Base-by-base conservation (phyloP, 2,797 vertebrate genomes). In the Enteromius mattozi region DNA sequence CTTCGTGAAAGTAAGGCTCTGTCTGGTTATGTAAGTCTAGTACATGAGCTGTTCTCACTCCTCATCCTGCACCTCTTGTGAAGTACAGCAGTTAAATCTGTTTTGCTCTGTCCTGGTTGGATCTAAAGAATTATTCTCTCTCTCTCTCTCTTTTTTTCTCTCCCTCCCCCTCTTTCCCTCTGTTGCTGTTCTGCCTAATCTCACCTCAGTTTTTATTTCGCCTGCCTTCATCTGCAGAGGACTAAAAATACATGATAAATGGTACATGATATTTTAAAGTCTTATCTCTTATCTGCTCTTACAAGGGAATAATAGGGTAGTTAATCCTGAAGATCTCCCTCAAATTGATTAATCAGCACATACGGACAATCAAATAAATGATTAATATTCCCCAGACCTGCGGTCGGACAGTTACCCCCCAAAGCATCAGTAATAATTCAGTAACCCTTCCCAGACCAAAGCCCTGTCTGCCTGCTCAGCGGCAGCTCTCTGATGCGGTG, bases 191-290 rank as follows among this genome's bases (percentile, higher is more conserved):
- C 93, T 91, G 89, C 90, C 89, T 93, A 93, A 92, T 95, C 93
- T 95, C 92, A 92, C 93, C 94, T 93, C 93, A 94, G 94, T 95
- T 95, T 95, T 95, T 94, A 95, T 95, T 96, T 95, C 94, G 89
- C 91, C 92, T 90, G 90, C 91, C 93, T 91, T 94, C 93, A 94
- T 95, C 94, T 94, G 94, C 92, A 92, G 92, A 92, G 92, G 94
- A 93, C 95, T 96, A 96, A 96, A 96, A 95, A 96, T 96, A 96
- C 95, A 94, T 96, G 95, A 96, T 95, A 88, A 96, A 96, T 96
- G 95, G 93, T 95, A 95, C 94, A 94, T 93, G 94, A 95, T 96
- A 95, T 96, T 95, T 96, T 95, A 96, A 95, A 95, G 93, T 89
- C 95, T 93, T 95, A 94, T 94, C 93, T 93, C 94, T 93, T 95